Evolutionary conservation across 1,140 invertebrate genomes (phyloP), one percentile per base, ranked within the genome.

Genomic region (Antheraea pernyi): DNA sequence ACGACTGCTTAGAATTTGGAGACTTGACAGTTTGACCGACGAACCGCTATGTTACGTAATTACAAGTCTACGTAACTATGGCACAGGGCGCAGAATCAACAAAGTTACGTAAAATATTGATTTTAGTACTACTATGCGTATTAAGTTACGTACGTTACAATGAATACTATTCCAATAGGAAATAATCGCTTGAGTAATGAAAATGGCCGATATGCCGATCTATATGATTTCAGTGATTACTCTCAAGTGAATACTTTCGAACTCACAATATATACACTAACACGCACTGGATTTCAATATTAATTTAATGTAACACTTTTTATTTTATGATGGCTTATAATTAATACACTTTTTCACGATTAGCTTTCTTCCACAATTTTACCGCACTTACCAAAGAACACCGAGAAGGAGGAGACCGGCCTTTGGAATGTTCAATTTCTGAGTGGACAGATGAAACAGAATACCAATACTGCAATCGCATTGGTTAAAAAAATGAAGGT

Each of bases 341-440:
- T 88, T 83, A 82, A 39, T 75, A 74, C 88, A 92, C 87, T 91
- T 89, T 88, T 88, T 80, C 88, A 89, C 89, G 92, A 93, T 91
- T 90, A 84, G 72, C 79, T 85, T 82, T 80, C 81, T 81, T 83
- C 83, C 82, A 80, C 73, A 88, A 84, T 84, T 85, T 83, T 83
- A 79, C 85, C 81, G 86, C 82, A 94, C 94, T 95, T 94, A 95
- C 94, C 94, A 94, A 94, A 94, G 93, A 94, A 93, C 93, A 94
- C 93, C 92, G 90, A 93, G 83, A 92, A 91, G 92, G 88, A 93
- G 92, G 87, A 91, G 92, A 94, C 92, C 93, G 93, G 93, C 92
- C 93, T 94, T 94, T 94, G 94, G 94, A 94, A 94, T 94, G 94
- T 94, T 93, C 91, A 93, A 93, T 93, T 92, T 89, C 86, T 92